These are phyloP conservation scores for Pristionchus mayeri DNA, from an alignment of 2,888 invertebrate species.

Conservation along the genomic window DNA sequence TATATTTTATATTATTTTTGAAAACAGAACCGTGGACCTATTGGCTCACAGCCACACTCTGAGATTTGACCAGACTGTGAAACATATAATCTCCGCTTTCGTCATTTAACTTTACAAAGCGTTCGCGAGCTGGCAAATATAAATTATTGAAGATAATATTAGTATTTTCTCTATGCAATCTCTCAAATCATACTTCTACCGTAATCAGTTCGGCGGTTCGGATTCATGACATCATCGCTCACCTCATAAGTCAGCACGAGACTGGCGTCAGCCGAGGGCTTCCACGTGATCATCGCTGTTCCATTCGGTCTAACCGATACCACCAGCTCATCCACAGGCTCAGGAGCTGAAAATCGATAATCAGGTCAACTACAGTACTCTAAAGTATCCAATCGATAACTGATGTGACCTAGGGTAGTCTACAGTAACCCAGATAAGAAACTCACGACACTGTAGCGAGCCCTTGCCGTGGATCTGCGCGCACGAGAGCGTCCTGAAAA, in stretches of 20 bases:
- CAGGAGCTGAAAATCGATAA: constrained; percentile 64
- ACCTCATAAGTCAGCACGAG: constrained; percentile 69
- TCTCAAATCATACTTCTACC: no score
- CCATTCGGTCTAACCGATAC: constrained; percentile 64
- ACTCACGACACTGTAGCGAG: constrained; percentile 70
- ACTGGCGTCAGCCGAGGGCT: constrained; percentile 63
- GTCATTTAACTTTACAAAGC: no score
- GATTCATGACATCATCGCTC: not conserved
- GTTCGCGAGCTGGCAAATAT: no score
- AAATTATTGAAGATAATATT: no score
- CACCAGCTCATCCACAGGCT: constrained; percentile 68
- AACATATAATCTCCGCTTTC: no score
- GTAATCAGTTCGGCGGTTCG: no score
- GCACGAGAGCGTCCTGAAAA: constrained; percentile 62
- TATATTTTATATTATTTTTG: no score
- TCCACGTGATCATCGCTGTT: constrained; percentile 67
- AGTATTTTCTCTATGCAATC: no score
- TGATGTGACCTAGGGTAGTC: no score
- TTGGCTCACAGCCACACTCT: no score
- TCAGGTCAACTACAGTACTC: not conserved
- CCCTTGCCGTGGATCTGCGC: constrained; percentile 71
- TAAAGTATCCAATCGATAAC: not conserved
- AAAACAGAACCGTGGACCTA: no score
- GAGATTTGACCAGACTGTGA: no score
- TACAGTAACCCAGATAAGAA: not conserved